phyloP scores from a whole-genome alignment of 2,113 vertebrate species.

The Gadus macrocephalus region DNA sequence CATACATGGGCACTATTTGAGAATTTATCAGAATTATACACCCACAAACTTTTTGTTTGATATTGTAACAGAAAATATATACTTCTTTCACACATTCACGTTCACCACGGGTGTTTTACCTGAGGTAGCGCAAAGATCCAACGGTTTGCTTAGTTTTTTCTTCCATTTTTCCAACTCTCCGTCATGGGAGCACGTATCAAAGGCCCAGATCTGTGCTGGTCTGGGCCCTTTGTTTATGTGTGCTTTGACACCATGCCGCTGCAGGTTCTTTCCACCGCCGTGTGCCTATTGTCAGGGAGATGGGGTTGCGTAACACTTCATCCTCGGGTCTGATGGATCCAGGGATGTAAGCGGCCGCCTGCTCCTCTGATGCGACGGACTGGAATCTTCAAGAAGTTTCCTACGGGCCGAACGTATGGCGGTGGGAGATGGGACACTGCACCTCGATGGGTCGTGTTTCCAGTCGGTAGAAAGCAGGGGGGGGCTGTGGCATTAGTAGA shows the following conservation, averaged over 20 bases:
- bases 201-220: conserved; percentile 8
- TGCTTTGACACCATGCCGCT: conserved; percentile 19
- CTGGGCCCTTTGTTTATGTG: conserved; percentile 20
- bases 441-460: too few relatives aligned
- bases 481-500: too few relatives aligned
- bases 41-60: too few relatives aligned
- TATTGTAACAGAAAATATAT: too few relatives aligned
- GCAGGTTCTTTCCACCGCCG: conserved; percentile 30
- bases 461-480: too few relatives aligned
- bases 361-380: conserved; percentile 45
- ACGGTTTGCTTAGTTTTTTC: not conserved
- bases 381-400: too few relatives aligned
- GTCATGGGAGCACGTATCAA: conserved; percentile 6
- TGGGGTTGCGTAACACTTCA: conserved; percentile 41
- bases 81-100: too few relatives aligned
- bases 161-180: not conserved
- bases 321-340: conserved; percentile 47
- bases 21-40: too few relatives aligned
- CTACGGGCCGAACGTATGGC: too few relatives aligned
- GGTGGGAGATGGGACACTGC: too few relatives aligned
- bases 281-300: conserved; percentile 35
- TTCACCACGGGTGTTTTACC: not conserved
- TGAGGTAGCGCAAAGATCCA: not conserved
- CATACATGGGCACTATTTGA: too few relatives aligned
- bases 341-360: conserved; percentile 51